Percentiles rank a stretch among this genome's conserved stretches.
phyloP scores from a whole-genome alignment of 1,140 invertebrate genomes.

The Metopolophium dirhodum region DNA sequence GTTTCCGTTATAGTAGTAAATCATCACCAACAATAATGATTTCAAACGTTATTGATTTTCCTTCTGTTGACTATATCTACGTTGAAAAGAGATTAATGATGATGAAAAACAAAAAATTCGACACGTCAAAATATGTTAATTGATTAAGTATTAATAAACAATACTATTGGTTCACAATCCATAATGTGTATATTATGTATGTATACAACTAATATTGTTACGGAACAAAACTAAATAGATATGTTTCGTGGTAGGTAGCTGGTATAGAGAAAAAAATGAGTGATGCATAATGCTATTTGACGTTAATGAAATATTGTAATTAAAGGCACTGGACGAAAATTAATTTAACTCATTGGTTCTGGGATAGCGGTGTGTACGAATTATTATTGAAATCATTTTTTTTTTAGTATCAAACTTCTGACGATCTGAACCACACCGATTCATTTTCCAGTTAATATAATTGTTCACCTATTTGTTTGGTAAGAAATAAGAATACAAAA shows the following conservation, averaged over 20 bases:
- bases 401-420: not conserved
- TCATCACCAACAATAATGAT: not conserved
- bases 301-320: not conserved
- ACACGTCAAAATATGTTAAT: not conserved
- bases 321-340: not conserved
- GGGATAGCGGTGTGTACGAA: not conserved
- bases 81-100: not conserved
- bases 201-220: not conserved
- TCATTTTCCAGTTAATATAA: not conserved
- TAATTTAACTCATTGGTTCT: not conserved
- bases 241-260: not conserved
- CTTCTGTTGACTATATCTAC: not conserved
- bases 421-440: not conserved
- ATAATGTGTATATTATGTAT: not conserved
- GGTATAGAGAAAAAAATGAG: not conserved
- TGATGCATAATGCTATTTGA: not conserved
- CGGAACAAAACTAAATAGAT: not conserved
- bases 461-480: not conserved
- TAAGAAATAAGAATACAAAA: not conserved
- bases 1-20: not conserved
- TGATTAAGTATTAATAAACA: slow-evolving; percentile 14
- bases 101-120: not conserved
- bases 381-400: not conserved
- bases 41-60: not conserved
- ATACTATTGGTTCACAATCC: not conserved